Percentiles rank a stretch among this genome's conserved stretches.
phyloP scores from a whole-genome alignment of 2,888 invertebrate genomes.

The Acanthosepion lycidas region DNA sequence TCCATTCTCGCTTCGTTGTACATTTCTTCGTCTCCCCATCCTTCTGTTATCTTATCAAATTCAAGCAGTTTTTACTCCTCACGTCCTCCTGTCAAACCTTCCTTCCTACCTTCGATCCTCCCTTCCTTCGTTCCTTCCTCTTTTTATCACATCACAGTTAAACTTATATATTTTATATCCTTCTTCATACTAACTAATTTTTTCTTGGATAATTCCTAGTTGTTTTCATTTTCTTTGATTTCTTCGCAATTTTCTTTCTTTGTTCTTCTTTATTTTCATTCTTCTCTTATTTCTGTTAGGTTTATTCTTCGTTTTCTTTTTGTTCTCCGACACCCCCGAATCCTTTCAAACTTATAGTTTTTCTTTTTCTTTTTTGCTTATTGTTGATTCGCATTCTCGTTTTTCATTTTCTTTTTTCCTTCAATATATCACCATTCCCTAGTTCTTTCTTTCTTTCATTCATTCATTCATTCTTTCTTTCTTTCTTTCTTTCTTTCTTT shows the following conservation, averaged over 20 bases:
- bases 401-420: too few species aligned
- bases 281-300: neutral
- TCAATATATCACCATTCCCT: too few species aligned
- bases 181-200: neutral
- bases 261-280: neutral
- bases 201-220: neutral
- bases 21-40: too few species aligned
- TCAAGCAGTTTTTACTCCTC: neutral
- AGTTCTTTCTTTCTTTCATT: too few species aligned
- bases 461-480: too few species aligned
- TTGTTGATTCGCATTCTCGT: too few species aligned
- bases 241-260: neutral
- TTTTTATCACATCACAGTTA: too few species aligned
- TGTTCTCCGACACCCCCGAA: too few species aligned
- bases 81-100: neutral
- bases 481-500: too few species aligned
- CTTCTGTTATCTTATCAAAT: neutral
- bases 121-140: neutral
- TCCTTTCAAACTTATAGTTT: too few species aligned
- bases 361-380: too few species aligned
- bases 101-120: too few species aligned
- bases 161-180: neutral
- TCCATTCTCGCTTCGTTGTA: neutral
- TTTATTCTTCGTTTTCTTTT: neutral
- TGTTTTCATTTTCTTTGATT: neutral